Conservation (phyloP, 2,888 invertebrate species). For the Selenia dentaria region DNA sequence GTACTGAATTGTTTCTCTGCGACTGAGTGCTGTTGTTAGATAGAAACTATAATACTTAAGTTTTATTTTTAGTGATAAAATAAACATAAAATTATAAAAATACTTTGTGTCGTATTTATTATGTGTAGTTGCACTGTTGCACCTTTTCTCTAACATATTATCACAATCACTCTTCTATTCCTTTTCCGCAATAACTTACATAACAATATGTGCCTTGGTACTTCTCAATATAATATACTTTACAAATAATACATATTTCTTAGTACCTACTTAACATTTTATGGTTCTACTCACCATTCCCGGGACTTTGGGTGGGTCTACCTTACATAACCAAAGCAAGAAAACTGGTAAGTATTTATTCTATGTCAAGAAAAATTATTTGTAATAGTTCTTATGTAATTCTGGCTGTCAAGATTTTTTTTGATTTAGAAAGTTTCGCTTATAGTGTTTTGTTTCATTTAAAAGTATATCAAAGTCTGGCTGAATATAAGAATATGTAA, state of each 20-base stretch:
- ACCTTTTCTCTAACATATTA: constrained; percentile 62
- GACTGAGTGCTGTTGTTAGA: constrained; percentile 82
- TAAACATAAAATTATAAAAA: constrained; percentile 78
- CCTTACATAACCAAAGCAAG: not conserved
- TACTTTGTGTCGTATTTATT: constrained; percentile 61
- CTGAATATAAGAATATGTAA: not conserved
- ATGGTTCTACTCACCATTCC: constrained; percentile 20
- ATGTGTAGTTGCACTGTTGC: constrained; percentile 63
- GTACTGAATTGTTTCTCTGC: constrained; percentile 77
- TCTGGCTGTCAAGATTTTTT: too few species aligned
- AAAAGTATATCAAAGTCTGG: too few species aligned
- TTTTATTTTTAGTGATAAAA: constrained; percentile 83
- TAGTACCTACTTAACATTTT: constrained; percentile 4
- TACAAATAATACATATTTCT: not conserved
- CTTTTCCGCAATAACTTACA: constrained; percentile 45
- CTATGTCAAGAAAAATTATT: not conserved
- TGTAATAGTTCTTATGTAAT: too few species aligned
- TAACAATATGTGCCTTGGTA: constrained; percentile 60
- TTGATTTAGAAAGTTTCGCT: too few species aligned
- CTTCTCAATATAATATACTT: constrained; percentile 42
- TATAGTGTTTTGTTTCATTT: too few species aligned
- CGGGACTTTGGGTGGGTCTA: constrained; percentile 31
- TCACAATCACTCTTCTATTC: constrained; percentile 54
- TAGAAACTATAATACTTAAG: constrained; percentile 83
- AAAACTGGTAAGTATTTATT: constrained; percentile 21